Conservation (phyloP, 2,113 vertebrate genomes). For the Platysteira castanea region DNA sequence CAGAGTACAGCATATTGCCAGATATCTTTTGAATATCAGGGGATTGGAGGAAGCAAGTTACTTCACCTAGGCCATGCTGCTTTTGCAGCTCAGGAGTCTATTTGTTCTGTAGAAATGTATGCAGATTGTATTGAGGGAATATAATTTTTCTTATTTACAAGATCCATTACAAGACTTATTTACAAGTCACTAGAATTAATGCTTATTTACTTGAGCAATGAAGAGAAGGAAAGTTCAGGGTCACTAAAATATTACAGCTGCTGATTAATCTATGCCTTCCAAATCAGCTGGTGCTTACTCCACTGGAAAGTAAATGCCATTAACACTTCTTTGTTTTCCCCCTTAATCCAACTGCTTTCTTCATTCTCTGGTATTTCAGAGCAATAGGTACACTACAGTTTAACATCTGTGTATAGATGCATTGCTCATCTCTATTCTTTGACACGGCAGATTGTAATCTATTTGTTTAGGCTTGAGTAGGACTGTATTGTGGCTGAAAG, state of each 20-base stretch:
- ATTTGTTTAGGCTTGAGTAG: background rate
- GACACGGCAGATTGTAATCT: background rate
- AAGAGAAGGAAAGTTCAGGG: background rate
- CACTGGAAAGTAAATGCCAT: background rate
- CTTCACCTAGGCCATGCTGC: background rate
- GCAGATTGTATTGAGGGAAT: background rate
- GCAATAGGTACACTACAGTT: background rate
- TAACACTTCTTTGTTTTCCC: background rate
- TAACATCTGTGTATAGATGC: background rate
- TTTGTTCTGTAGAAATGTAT: background rate
- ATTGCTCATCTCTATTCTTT: background rate
- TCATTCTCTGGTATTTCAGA: background rate
- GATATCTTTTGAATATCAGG: background rate
- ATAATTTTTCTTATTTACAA: background rate
- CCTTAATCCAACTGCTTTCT: background rate
- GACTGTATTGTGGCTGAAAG: background rate
- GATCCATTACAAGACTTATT: too few species aligned
- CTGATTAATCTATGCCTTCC: background rate
- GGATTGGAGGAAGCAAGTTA: background rate
- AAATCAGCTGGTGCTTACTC: background rate
- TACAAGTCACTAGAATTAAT: background rate
- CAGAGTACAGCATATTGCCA: background rate
- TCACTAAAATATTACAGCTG: background rate
- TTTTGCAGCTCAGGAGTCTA: background rate
- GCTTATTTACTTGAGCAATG: background rate